Evolutionary conservation across 2,888 invertebrate genomes (phyloP), one percentile per base, ranked within the genome.

Genomic region (Hydrotaea cyrtoneurina): DNA sequence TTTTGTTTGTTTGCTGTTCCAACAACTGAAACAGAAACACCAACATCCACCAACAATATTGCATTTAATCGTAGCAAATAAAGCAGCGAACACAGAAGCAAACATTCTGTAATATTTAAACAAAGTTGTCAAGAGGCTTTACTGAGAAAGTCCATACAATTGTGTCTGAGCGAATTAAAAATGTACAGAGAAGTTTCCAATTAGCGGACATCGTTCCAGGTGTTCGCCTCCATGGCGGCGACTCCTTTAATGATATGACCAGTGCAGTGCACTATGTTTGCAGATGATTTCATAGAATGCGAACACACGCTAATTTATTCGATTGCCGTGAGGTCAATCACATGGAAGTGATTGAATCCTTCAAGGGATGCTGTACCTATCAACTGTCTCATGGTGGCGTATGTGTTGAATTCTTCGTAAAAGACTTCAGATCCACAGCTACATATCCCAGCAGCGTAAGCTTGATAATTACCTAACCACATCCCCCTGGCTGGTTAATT

Each of bases 81-180:
- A 19, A 59, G 19, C 57, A 57, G 21, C 57, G 19, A 57, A 57
- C 8, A 23, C 23, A 10, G 19, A 57, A 57, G 19, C 23, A 59
- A 23, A 59, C 55, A 59, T 13, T 59, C 59, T 59, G 23, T 26
- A 59, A 23, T 59, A 59, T 59, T 59, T 23, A 59, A 59, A 59
- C 26, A 59, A 59, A 59, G 59, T 59, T 59, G 2, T 3, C 59
- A 4, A 19, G 4, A 23, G 10, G 57, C 57, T 57, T 53, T 53
- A 21, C 21, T 13, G 59, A 23, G 23, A 59, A 59, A n/a, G 15
- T 13, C 15, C n/a, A 50, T 13, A 1, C 7, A 10, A 23, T 15
- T 59, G 15, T 15, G 23, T 59, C 59, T 26, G 11, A 26, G 26
- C 11, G 59, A 23, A 59, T 59, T 13, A 23, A 4, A 23, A 59